Conservation (phyloP, 2,888 invertebrate genomes). For the Ectemnius lituratus region DNA sequence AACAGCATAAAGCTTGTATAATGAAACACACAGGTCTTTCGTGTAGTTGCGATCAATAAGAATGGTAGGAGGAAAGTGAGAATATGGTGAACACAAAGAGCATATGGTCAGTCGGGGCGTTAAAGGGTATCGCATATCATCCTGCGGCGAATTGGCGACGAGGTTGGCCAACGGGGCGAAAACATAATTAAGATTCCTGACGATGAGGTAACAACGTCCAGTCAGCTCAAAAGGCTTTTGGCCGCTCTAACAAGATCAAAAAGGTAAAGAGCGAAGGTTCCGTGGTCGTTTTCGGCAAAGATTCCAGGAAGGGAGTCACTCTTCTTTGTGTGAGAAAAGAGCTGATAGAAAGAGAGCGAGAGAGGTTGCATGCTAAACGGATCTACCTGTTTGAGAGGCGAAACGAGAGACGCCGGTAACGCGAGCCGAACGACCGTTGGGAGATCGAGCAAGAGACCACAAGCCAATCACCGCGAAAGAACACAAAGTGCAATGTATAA, state of each 20-base stretch:
- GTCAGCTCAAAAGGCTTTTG: constrained; percentile 10
- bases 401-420: constrained; percentile 52
- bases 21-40: no score
- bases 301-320: constrained; percentile 45
- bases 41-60: no score
- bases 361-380: constrained; percentile 46
- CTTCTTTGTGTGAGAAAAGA: constrained; percentile 30
- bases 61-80: no score
- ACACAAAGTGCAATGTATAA: neutral
- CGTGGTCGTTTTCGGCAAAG: constrained; percentile 16
- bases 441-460: neutral
- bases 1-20: no score
- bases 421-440: constrained; percentile 40
- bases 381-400: constrained; percentile 41
- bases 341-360: no score
- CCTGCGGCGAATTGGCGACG: constrained; percentile 13
- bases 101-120: no score
- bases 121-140: constrained; percentile 1
- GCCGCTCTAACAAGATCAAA: constrained; percentile 15
- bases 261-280: constrained; percentile 13
- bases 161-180: constrained; percentile 7
- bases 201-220: constrained; percentile 34
- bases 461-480: constrained; percentile 4
- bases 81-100: no score
- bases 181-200: constrained; percentile 29